Evolutionary conservation across 1,140 invertebrate genomes (phyloP), one percentile per base, ranked within the genome.

Genomic region (Phymorhynchus buccinoides): DNA sequence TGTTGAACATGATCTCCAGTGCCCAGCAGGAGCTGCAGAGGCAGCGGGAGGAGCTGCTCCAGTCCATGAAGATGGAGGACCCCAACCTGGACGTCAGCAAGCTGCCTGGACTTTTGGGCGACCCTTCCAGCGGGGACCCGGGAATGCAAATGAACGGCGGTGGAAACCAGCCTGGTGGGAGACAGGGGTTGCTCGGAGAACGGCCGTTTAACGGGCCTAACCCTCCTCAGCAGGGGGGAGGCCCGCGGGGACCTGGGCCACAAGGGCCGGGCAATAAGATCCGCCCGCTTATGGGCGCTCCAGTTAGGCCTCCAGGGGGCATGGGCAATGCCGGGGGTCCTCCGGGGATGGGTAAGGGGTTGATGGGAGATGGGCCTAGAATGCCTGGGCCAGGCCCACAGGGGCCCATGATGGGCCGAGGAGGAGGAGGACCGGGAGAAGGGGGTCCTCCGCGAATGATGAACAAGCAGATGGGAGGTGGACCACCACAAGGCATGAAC

Each of bases 1-100:
- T 62, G 56, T 62, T 62, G 56, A 62, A 27, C 56, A 9, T 62
- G 56, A 62, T 62, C 12, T 62, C 56, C 56, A 62, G 22, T 62
- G 56, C 56, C 56, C 56, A 62, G 56, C 56, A 62, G n/a, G 56
- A 62, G 22, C 56, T 62, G 18, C 56, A 62, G 56, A 62, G n/a
- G 56, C 56, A 62, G 56, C 56, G 56, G 18, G 56, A 62, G 56
- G n/a, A 6, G 22, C 12, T 62, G 18, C 56, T 62, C 18, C 22
- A 62, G n/a, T 6, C 4, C 12, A 62, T 62, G 56, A 62, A 62
- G n/a, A 62, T 6, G 4, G 56, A 62, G 56, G n/a, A 62, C 56
- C 56, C 56, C 56, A 62, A 62, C n/a, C 56, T 62, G 56, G 56
- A 62, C n/a, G 56, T 62, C 18, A 62, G 56, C 56, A 62, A 62